Evolutionary conservation across 2,113 vertebrate species (phyloP).

Genomic region (Phylloscopus trochiloides): DNA sequence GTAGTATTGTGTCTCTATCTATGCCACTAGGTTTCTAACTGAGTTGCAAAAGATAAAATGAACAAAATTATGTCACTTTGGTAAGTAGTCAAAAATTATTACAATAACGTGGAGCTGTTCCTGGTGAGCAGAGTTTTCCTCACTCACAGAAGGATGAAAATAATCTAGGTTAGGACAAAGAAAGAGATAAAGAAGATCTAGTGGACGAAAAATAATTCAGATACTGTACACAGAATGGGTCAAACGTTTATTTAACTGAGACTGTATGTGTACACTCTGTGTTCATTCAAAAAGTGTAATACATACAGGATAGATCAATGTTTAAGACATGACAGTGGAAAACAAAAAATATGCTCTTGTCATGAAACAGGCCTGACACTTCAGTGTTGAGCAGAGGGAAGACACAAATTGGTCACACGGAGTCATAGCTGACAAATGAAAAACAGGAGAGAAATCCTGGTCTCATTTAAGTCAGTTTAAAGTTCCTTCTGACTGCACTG

Average conservation of each 20-base stretch:
- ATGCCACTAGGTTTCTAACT: conserved; percentile 82
- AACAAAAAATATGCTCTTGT: background rate
- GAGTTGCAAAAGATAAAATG: conserved; percentile 81
- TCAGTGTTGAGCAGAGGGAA: background rate
- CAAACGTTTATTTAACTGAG: background rate
- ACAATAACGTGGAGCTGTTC: conserved; percentile 10
- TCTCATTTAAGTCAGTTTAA: background rate
- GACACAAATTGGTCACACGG: background rate
- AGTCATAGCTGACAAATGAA: conserved; percentile 15
- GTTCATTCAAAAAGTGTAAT: background rate
- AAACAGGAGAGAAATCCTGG: conserved; percentile 22
- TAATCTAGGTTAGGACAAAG: background rate
- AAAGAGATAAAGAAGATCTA: background rate
- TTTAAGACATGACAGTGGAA: background rate
- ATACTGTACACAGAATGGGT: background rate
- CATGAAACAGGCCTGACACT: background rate
- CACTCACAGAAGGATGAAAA: background rate
- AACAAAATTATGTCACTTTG: conserved; percentile 80
- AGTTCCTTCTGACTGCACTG: conserved; percentile 1
- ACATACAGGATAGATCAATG: background rate
- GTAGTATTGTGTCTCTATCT: conserved; percentile 82
- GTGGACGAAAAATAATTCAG: background rate
- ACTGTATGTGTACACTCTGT: background rate
- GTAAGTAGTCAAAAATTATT: conserved; percentile 43
- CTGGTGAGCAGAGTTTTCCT: background rate